Conservation (phyloP, 2,113 vertebrate species). For the Isichthys henryi region DNA sequence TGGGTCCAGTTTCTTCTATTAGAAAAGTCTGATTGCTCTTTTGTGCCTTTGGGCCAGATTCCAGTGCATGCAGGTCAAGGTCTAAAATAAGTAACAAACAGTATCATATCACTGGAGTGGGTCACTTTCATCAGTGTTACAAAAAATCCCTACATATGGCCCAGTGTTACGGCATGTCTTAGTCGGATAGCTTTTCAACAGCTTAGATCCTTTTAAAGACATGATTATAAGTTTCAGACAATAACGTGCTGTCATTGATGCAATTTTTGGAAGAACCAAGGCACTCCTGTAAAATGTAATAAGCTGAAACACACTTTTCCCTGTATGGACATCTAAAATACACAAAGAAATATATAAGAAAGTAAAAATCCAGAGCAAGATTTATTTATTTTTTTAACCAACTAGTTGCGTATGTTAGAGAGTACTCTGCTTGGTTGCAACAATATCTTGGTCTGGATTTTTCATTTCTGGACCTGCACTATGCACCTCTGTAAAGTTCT, state of each 20-base stretch:
- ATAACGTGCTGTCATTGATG: background rate
- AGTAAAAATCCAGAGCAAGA: background rate
- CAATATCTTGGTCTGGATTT: background rate
- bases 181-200: background rate
- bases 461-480: background rate
- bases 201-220: background rate
- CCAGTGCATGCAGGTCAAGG: background rate
- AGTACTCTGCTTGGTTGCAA: background rate
- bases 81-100: conserved; percentile 33
- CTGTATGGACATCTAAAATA: background rate
- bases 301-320: background rate
- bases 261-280: background rate
- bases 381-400: too few species aligned
- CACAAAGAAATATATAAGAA: background rate
- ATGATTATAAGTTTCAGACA: background rate
- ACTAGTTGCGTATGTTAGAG: background rate
- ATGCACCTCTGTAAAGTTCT: background rate
- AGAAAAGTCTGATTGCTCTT: background rate
- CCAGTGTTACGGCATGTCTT: background rate
- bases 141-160: background rate
- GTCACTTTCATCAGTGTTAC: conserved; percentile 29
- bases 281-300: background rate
- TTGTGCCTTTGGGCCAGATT: background rate
- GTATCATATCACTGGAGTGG: conserved; percentile 43
- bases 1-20: background rate